Evolutionary conservation across 2,113 vertebrate genomes (phyloP), one percentile per base, ranked within the genome.

Genomic region (Oryzias curvinotus): DNA sequence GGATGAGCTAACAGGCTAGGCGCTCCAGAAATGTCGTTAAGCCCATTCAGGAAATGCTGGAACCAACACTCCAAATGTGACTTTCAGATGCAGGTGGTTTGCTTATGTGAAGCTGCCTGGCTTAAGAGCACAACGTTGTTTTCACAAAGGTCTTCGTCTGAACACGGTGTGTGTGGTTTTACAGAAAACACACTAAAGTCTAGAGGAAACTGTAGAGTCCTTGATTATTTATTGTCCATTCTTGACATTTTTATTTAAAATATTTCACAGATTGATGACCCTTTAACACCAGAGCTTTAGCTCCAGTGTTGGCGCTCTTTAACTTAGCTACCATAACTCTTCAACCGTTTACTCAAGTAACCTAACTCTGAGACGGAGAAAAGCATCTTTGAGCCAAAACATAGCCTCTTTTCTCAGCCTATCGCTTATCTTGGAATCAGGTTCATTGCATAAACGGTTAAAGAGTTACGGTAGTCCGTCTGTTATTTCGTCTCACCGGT

Each of bases 1-100:
- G 53, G 79, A 57, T 63, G 28, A 10, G 25, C 30, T 53, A 53
- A n/a, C 25, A 30, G 52, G 16, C 17, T 16, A 53, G 23, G 5
- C 51, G 5, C 51, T 14, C 14, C 17, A 30, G 6, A 16, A 3
- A 7, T 28, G 5, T 8, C 16, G 2, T 17, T 3, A 7, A 52
- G 15, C 14, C 6, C 51, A 15, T 52, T 52, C 30, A 18, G 17
- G 25, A 53, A 30, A 30, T 53, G 25, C 16, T 16, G 14, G 28
- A 7, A 17, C 21, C 15, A 5, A 15, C 16, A 14, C 19, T 25
- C 21, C 26, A 26, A 15, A 52, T 18, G 8, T 48, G 8, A 17
- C 19, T 48, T 4, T 48, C 7, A 16, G 14, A 16, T 28, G 14
- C 25, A 15, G 14, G 2, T 6, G 15, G 19, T 17, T 5, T n/a